Evolutionary conservation across 2,888 invertebrate genomes (phyloP).

Genomic region (Sinodicranocentrus sp.): DNA sequence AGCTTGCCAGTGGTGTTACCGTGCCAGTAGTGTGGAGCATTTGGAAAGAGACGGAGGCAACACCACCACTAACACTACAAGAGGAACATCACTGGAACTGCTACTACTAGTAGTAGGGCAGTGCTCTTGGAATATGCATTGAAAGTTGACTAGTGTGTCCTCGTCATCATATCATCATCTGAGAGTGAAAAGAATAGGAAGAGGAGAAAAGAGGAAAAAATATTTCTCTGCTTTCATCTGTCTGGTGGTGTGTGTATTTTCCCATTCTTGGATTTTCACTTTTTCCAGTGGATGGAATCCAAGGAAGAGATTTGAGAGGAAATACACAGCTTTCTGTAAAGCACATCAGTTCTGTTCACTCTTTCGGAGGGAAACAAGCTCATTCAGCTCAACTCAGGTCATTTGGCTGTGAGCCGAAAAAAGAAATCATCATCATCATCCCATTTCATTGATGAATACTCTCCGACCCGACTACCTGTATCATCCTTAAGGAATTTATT

Average conservation of each 20-base stretch:
- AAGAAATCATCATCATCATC: slow-evolving; percentile 25
- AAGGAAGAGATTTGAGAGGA: slow-evolving; percentile 18
- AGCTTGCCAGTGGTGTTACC: slow-evolving; percentile 21
- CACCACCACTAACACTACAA: slow-evolving; percentile 53
- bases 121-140: slow-evolving; percentile 48
- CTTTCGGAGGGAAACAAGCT: slow-evolving; percentile 54
- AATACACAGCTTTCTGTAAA: slow-evolving; percentile 32
- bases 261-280: slow-evolving; percentile 37
- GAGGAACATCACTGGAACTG: slow-evolving; percentile 44
- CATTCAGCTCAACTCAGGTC: slow-evolving; percentile 23
- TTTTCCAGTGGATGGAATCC: neutral
- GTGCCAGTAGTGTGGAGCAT: slow-evolving; percentile 14
- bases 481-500: neutral
- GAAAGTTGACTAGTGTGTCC: neutral
- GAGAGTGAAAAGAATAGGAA: slow-evolving; percentile 20
- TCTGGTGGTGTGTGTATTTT: slow-evolving; percentile 25
- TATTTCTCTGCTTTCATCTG: slow-evolving; percentile 14
- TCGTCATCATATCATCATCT: slow-evolving; percentile 30
- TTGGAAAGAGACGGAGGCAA: neutral
- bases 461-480: slow-evolving; percentile 12
- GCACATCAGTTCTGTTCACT: slow-evolving; percentile 43
- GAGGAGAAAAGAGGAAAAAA: slow-evolving; percentile 9
- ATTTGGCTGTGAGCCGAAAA: slow-evolving; percentile 6
- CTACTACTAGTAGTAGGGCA: slow-evolving; percentile 33
- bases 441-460: slow-evolving; percentile 36